Conservation (phyloP, 2,113 vertebrate species). For the Kobus ellipsiprymnus region DNA sequence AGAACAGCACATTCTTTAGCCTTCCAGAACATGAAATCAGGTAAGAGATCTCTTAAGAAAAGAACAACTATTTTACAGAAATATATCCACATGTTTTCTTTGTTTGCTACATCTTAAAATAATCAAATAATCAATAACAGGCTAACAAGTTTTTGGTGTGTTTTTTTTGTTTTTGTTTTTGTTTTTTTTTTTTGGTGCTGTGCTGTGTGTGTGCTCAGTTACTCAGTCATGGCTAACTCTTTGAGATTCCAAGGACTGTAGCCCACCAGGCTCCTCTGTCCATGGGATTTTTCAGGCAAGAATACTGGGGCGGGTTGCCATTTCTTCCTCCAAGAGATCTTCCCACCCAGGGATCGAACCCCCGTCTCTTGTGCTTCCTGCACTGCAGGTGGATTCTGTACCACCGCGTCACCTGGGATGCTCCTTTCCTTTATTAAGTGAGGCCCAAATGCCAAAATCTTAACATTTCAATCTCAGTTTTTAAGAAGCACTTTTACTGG, state of each 20-base stretch:
- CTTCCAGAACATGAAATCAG: slow-evolving; percentile 58
- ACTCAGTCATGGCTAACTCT: background rate
- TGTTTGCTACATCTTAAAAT: slow-evolving; percentile 17
- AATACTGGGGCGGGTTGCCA: background rate
- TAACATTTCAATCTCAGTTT: background rate
- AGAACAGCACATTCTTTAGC: slow-evolving; percentile 62
- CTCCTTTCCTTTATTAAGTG: background rate
- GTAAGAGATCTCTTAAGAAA: slow-evolving; percentile 34
- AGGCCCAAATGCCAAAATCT: background rate
- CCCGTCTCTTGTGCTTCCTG: background rate
- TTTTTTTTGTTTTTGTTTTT: background rate
- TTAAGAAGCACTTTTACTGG: background rate
- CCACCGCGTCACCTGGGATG: background rate
- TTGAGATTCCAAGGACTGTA: background rate
- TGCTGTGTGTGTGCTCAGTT: background rate
- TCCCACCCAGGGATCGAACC: background rate
- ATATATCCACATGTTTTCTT: slow-evolving; percentile 9
- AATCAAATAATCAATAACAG: slow-evolving; percentile 19
- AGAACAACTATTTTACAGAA: slow-evolving; percentile 31
- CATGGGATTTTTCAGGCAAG: background rate
- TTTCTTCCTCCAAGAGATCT: background rate
- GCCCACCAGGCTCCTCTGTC: background rate
- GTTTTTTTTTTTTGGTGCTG: background rate
- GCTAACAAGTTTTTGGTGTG: background rate
- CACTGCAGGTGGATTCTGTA: background rate